These are phyloP conservation scores for Scolopax rusticola DNA, from an alignment of 2,797 vertebrate species.

Conservation along the genomic window DNA sequence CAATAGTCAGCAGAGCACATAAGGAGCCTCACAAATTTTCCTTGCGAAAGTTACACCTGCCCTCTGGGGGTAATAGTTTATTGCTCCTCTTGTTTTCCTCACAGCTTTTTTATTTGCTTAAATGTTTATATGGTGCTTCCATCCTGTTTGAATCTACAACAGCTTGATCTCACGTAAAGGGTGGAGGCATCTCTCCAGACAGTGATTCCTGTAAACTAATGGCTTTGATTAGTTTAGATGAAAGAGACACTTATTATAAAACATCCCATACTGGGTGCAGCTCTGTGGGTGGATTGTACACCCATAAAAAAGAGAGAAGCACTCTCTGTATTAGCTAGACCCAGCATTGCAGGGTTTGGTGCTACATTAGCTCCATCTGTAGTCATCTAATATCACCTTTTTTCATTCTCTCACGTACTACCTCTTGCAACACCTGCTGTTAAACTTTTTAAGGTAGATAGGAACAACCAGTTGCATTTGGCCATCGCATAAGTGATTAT, in stretches of 20 bases:
- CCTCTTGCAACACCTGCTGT: background rate
- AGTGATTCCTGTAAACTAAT: constrained; percentile 51
- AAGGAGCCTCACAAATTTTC: background rate
- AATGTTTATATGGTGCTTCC: background rate
- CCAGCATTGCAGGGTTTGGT: background rate
- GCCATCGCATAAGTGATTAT: background rate
- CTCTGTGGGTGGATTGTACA: constrained; percentile 45
- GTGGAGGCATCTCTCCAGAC: background rate
- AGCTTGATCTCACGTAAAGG: background rate
- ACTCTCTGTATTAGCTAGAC: background rate
- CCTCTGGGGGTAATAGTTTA: constrained; percentile 47
- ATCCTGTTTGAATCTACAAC: background rate
- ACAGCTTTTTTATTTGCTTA: constrained; percentile 32
- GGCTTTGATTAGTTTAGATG: constrained; percentile 67
- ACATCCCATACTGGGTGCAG: constrained; percentile 32
- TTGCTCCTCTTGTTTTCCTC: constrained; percentile 51
- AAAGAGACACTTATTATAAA: constrained; percentile 43
- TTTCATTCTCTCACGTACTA: background rate
- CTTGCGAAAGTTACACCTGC: constrained; percentile 7
- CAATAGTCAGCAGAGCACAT: background rate
- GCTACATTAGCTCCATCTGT: constrained; percentile 42
- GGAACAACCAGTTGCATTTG: background rate
- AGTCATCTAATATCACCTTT: background rate
- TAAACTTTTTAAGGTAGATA: background rate
- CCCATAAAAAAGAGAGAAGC: background rate